Conservation (phyloP, 2,888 invertebrate genomes). For the Emmelina monodactyla region DNA sequence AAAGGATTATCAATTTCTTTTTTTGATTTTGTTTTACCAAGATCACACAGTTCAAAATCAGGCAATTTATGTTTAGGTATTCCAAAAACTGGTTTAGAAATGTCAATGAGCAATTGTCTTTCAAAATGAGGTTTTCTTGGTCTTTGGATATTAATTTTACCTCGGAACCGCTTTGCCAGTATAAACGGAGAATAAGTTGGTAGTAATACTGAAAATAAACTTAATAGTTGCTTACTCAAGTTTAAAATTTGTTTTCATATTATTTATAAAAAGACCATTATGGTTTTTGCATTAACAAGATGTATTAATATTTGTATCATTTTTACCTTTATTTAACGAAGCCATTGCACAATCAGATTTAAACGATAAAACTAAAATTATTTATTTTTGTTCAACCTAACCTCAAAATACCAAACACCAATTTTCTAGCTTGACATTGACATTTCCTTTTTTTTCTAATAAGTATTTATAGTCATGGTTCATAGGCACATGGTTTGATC, state of each 20-base stretch:
- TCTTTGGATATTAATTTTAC: constrained; percentile 80
- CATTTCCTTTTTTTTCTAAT: too few species aligned
- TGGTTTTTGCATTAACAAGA: background rate
- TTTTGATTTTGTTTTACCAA: constrained; percentile 23
- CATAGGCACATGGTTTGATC: too few species aligned
- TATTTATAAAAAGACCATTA: background rate
- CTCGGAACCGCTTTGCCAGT: constrained; percentile 71
- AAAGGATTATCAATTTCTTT: constrained; percentile 71
- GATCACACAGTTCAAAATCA: constrained; percentile 60
- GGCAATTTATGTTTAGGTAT: constrained; percentile 49
- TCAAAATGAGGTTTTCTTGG: constrained; percentile 76
- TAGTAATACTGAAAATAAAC: constrained; percentile 42
- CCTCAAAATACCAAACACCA: too few species aligned
- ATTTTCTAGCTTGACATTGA: too few species aligned
- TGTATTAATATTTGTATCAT: background rate
- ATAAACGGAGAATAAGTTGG: constrained; percentile 43
- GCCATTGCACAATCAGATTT: too few species aligned
- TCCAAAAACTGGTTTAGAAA: constrained; percentile 70
- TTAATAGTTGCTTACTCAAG: too few species aligned
- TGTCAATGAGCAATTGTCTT: constrained; percentile 69
- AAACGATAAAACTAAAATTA: too few species aligned
- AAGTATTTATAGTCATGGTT: too few species aligned
- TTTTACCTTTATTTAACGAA: constrained; percentile 2
- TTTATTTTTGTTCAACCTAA: too few species aligned
- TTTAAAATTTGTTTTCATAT: too few species aligned